phyloP scores from a whole-genome alignment of 2,888 invertebrate species.

The Drosophila multiciliata region DNA sequence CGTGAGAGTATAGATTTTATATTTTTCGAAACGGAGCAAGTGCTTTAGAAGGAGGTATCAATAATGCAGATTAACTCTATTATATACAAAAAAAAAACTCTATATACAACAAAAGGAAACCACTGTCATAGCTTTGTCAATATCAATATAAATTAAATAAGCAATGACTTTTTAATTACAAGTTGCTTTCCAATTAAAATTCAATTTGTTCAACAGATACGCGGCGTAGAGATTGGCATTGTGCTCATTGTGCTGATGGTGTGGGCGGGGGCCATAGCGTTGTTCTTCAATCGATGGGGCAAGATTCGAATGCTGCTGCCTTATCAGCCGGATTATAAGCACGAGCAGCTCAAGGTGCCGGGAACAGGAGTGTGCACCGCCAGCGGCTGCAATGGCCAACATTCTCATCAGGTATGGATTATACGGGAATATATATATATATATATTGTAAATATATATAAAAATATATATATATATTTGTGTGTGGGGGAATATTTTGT shows the following conservation, averaged over 20 bases:
- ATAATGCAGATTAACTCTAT: no score
- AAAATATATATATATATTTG: not conserved
- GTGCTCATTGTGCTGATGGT: slow-evolving; percentile 92
- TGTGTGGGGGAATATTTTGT: slow-evolving; percentile 2
- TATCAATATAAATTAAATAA: not conserved
- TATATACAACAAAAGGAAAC: not conserved
- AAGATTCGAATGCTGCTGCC: slow-evolving; percentile 96
- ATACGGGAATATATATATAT: not conserved
- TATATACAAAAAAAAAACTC: not conserved
- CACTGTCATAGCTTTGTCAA: not conserved
- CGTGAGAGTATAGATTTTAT: not conserved
- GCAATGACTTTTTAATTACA: not conserved
- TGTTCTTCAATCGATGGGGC: slow-evolving; percentile 95
- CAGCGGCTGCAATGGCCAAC: slow-evolving; percentile 87
- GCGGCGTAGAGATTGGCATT: slow-evolving; percentile 96
- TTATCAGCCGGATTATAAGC: slow-evolving; percentile 96
- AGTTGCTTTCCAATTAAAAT: not conserved
- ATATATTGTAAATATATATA: not conserved
- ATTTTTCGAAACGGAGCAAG: not conserved
- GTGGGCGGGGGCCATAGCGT: slow-evolving; percentile 94
- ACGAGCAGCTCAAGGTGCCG: slow-evolving; percentile 93
- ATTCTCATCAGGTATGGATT: slow-evolving; percentile 85
- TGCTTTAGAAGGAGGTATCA: not conserved
- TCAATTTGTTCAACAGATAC: slow-evolving; percentile 87
- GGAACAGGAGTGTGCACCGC: slow-evolving; percentile 90